A percentile compares a stretch with the other conserved stretches of the same genome.
Evolutionary conservation across 2,113 vertebrate species (phyloP).

Genomic region (Bos javanicus): DNA sequence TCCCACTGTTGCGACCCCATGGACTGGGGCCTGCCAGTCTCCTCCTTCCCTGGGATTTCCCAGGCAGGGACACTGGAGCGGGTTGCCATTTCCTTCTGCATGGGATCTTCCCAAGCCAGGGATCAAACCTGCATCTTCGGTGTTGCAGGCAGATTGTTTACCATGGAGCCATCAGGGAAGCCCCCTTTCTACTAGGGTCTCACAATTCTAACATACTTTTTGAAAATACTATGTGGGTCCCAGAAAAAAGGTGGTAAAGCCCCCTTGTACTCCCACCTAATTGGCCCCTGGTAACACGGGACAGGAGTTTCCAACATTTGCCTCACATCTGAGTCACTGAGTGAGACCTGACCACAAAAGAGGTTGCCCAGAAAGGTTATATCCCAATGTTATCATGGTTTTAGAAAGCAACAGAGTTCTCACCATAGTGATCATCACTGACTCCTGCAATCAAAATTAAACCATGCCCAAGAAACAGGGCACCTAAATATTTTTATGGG

Average conservation of each 20-base stretch:
- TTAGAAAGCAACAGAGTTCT: slow-evolving; percentile 21
- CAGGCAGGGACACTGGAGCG: not conserved
- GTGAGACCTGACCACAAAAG: not conserved
- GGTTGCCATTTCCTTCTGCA: not conserved
- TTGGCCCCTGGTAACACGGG: not conserved
- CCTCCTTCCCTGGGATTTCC: not conserved
- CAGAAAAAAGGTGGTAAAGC: not conserved
- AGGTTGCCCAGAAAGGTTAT: not conserved
- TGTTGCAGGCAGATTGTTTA: not conserved
- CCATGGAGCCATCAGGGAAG: not conserved
- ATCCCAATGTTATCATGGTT: not conserved
- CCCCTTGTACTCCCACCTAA: not conserved
- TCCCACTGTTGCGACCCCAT: not conserved
- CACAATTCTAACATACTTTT: not conserved
- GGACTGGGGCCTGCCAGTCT: not conserved
- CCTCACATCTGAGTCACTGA: not conserved
- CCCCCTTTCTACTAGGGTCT: not conserved
- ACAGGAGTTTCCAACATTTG: not conserved
- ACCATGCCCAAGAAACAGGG: not conserved
- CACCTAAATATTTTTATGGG: not conserved
- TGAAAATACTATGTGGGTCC: not conserved
- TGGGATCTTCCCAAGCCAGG: not conserved
- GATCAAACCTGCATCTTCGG: not conserved
- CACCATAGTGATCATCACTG: not conserved
- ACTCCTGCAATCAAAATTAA: not conserved